These are phyloP conservation scores for Lepus americanus DNA, from an alignment of 2,113 vertebrate species.

Conservation along the genomic window DNA sequence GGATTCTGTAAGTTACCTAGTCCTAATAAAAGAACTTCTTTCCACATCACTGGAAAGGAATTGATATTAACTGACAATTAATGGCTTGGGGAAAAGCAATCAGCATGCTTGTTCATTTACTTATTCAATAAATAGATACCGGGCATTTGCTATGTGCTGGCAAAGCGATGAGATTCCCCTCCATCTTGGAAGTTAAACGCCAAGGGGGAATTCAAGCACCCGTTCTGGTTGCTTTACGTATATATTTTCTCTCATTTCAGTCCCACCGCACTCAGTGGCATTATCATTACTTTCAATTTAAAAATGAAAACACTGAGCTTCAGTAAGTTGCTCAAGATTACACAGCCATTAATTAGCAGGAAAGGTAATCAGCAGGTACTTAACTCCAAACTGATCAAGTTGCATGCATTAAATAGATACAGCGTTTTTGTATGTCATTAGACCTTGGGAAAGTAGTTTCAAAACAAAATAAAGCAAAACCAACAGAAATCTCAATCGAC, in stretches of 20 bases:
- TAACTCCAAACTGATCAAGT: neutral
- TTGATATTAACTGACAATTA: neutral
- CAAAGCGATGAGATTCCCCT: neutral
- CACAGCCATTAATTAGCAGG: neutral
- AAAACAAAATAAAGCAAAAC: neutral
- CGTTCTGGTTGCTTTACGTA: too few relatives aligned
- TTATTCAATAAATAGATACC: neutral
- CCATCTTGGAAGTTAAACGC: neutral
- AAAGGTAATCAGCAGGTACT: neutral
- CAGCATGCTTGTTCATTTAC: neutral
- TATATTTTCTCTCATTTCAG: neutral
- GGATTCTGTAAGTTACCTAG: neutral
- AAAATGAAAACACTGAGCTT: neutral
- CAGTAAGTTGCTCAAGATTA: neutral
- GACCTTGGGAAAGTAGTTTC: neutral
- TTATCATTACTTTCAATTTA: slow-evolving; percentile 26
- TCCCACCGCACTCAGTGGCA: neutral
- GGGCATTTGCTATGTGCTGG: neutral
- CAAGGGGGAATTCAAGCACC: neutral
- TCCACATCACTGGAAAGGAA: neutral
- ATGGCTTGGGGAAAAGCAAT: neutral
- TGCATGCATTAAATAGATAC: neutral
- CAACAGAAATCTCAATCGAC: neutral
- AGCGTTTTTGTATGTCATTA: neutral
- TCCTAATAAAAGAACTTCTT: neutral